Conservation (phyloP, 2,888 invertebrate species). For the Macropis europaea region DNA sequence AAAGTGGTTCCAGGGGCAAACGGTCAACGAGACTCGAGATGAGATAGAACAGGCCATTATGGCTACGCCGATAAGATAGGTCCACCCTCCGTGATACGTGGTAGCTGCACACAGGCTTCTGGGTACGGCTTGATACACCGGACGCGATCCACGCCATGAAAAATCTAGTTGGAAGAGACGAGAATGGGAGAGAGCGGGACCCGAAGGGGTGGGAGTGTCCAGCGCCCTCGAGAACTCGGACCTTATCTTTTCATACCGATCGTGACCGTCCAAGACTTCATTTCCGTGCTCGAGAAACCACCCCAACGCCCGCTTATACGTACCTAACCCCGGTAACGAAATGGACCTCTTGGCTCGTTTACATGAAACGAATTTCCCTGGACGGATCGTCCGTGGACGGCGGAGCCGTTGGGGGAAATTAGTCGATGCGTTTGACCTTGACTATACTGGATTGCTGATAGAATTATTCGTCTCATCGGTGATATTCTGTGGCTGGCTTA, state of each 20-base stretch:
- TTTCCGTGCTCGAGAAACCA: constrained; percentile 76
- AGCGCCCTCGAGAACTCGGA: constrained; percentile 65
- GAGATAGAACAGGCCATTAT: constrained; percentile 79
- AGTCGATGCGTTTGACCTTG: constrained; percentile 18
- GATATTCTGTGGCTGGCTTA: too few species aligned
- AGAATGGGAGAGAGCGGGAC: constrained; percentile 45
- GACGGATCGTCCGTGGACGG: too few species aligned
- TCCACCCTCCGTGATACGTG: constrained; percentile 67
- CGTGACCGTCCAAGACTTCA: constrained; percentile 77
- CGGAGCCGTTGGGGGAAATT: constrained; percentile 31
- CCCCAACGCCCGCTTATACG: constrained; percentile 73
- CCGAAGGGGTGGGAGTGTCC: constrained; percentile 42
- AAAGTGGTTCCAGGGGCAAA: constrained; percentile 73
- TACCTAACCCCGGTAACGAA: constrained; percentile 69
- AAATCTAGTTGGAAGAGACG: constrained; percentile 75
- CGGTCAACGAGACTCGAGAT: constrained; percentile 76
- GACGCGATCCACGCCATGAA: constrained; percentile 77
- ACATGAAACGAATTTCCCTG: constrained; percentile 65
- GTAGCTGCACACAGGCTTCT: constrained; percentile 59
- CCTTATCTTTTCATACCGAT: constrained; percentile 78
- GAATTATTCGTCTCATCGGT: too few species aligned
- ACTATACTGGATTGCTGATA: too few species aligned
- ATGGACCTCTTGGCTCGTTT: constrained; percentile 72
- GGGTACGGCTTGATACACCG: constrained; percentile 74
- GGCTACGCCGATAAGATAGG: constrained; percentile 76